Percentiles rank a stretch among this genome's conserved stretches.
Conservation (phyloP, 2,888 invertebrate species). For the Noctua comes region DNA sequence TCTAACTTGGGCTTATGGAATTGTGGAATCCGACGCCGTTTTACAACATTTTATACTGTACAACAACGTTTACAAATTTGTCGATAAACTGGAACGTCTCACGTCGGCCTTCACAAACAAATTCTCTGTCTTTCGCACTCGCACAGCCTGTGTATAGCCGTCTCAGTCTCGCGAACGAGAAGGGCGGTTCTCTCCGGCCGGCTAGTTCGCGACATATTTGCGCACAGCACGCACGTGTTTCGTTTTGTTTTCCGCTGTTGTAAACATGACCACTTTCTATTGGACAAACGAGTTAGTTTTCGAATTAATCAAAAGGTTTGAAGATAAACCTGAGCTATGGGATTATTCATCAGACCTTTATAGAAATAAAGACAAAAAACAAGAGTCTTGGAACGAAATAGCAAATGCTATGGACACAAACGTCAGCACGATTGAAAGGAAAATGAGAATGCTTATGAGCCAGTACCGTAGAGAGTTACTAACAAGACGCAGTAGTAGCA, state of each 20-base stretch:
- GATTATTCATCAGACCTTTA: slow-evolving; percentile 23
- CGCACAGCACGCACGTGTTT: slow-evolving; percentile 21
- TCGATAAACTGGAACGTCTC: slow-evolving; percentile 37
- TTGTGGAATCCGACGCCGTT: slow-evolving; percentile 13
- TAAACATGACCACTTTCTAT: slow-evolving; percentile 39
- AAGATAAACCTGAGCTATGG: slow-evolving; percentile 44
- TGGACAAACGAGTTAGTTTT: slow-evolving; percentile 43
- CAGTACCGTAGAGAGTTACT: slow-evolving; percentile 37
- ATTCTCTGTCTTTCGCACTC: slow-evolving; percentile 7
- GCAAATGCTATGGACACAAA: slow-evolving; percentile 23
- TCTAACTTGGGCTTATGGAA: not conserved
- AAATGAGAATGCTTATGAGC: slow-evolving; percentile 44
- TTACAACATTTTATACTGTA: slow-evolving; percentile 4
- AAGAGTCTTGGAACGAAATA: slow-evolving; percentile 44
- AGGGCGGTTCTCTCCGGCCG: not conserved
- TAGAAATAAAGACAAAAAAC: slow-evolving; percentile 31
- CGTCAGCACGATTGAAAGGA: slow-evolving; percentile 26
- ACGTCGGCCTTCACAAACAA: not conserved
- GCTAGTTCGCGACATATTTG: slow-evolving; percentile 12
- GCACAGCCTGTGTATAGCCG: not conserved
- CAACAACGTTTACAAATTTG: slow-evolving; percentile 44
- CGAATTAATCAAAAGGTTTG: slow-evolving; percentile 32
- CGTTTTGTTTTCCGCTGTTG: slow-evolving; percentile 22
- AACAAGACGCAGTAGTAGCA: slow-evolving; percentile 31
- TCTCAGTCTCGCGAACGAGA: slow-evolving; percentile 4